Evolutionary conservation across 2,888 invertebrate genomes (phyloP), one percentile per base, ranked within the genome.

Genomic region (Agrenia bidenticulata): DNA sequence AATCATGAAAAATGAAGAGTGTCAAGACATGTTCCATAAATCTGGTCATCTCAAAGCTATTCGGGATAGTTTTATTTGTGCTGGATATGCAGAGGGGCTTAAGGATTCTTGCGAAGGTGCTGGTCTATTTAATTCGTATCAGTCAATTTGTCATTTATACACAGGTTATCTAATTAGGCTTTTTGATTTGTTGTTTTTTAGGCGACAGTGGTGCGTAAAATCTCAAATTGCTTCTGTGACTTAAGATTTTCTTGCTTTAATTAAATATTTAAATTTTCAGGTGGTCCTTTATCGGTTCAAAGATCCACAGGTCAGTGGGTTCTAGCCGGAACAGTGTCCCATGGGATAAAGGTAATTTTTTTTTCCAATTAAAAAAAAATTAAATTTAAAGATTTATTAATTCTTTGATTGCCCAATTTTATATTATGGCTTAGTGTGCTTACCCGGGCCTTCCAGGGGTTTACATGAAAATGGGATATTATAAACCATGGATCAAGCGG

Each of bases 11-110:
- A 94, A 94, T 80, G 86, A 86, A 72, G 90, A 92, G 13, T 94
- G 94, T 79, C 94, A 94, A 79, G 90, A 92, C 79, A 94, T 94
- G 94, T 94, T 94, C 84, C 86, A 89, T 76, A 90, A 91, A 0
- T 93, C 91, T 1, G 92, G 92, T 0, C 94, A 94, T 79, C 85
- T 88, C 0, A 94, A 94, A 81, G 86, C 88, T 77, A 94, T 94
- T 69, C 83, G 92, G 32, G 87, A 86, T 70, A 92, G 93, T 39
- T 94, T 94, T 82, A 84, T 94, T 26, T 94, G 94, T 77, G 94
- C 94, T 0, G 94, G 94, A 39, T 94, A 94, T 79, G 90, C 92
- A 41, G 90, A 90, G 76, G 94, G 94, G 0, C 89, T 91, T 78
- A 92, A 91, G 79, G 94, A 94, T 79, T 93, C 94, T 9, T 94